A percentile compares a stretch with the other conserved stretches of the same genome.
phyloP scores from a whole-genome alignment of 1,140 invertebrate species.

The Lasioglossum baleicum region DNA sequence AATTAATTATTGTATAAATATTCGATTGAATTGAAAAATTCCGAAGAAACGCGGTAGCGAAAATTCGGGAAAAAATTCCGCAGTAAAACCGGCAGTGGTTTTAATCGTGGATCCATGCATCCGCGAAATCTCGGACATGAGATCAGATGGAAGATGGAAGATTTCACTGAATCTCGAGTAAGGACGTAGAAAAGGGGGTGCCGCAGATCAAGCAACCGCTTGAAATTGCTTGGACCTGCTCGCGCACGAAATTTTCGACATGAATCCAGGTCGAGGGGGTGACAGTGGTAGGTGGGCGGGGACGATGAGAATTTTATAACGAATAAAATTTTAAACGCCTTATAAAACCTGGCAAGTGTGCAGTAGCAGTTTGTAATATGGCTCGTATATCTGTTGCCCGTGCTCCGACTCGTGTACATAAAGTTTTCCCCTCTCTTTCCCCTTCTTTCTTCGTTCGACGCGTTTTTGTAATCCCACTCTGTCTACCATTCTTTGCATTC shows the following conservation, averaged over 20 bases:
- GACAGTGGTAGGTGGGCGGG: slow-evolving; percentile 17
- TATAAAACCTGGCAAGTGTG: slow-evolving; percentile 73
- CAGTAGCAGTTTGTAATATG: slow-evolving; percentile 72
- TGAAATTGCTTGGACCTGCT: slow-evolving; percentile 10
- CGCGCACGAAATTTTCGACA: slow-evolving; percentile 40
- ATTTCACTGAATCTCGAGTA: not conserved
- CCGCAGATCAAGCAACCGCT: not conserved
- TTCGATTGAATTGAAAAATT: too few species aligned
- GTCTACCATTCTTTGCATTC: slow-evolving; percentile 16
- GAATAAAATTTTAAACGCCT: slow-evolving; percentile 74
- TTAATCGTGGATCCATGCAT: not conserved
- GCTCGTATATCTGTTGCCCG: slow-evolving; percentile 68
- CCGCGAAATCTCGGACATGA: not conserved
- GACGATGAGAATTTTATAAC: slow-evolving; percentile 68
- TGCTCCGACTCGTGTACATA: slow-evolving; percentile 63
- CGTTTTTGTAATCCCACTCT: not conserved
- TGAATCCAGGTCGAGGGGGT: slow-evolving; percentile 20
- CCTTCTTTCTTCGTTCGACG: not conserved
- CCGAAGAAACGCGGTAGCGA: too few species aligned
- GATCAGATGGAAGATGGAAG: not conserved
- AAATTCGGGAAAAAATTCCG: not conserved
- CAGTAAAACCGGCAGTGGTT: not conserved
- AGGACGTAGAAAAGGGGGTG: not conserved
- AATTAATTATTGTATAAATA: too few species aligned
- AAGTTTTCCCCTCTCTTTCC: slow-evolving; percentile 31